These are phyloP conservation scores for Gallinago nigripennis DNA, from an alignment of 2,797 vertebrate species.

Conservation along the genomic window DNA sequence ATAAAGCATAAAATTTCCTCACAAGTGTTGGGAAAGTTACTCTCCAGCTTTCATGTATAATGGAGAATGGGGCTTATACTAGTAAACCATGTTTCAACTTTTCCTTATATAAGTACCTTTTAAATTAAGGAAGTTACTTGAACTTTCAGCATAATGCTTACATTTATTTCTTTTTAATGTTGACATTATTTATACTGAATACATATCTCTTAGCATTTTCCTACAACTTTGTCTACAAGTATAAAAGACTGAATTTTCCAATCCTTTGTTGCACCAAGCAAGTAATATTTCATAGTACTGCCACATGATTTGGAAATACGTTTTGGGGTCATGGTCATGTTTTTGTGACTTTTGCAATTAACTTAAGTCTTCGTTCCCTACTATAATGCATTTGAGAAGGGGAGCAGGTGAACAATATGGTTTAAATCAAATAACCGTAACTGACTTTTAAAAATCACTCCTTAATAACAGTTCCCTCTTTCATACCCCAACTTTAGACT, in stretches of 20 bases:
- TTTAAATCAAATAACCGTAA: neutral
- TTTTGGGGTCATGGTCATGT: neutral
- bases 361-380: neutral
- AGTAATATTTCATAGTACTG: neutral
- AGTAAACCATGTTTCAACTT: neutral
- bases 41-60: neutral
- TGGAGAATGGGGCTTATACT: neutral
- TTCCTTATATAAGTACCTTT: neutral
- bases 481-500: neutral
- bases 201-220: neutral
- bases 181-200: neutral
- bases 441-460: neutral
- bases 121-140: neutral
- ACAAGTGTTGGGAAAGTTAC: neutral
- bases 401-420: neutral
- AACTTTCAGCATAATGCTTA: neutral
- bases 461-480: neutral
- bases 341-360: neutral
- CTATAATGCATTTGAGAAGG: neutral
- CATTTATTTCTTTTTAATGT: neutral
- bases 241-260: neutral
- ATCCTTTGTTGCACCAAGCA: neutral
- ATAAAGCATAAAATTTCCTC: neutral
- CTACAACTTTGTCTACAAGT: neutral
- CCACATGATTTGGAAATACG: neutral